Conservation (phyloP, 2,113 vertebrate species). For the Ictalurus punctatus region DNA sequence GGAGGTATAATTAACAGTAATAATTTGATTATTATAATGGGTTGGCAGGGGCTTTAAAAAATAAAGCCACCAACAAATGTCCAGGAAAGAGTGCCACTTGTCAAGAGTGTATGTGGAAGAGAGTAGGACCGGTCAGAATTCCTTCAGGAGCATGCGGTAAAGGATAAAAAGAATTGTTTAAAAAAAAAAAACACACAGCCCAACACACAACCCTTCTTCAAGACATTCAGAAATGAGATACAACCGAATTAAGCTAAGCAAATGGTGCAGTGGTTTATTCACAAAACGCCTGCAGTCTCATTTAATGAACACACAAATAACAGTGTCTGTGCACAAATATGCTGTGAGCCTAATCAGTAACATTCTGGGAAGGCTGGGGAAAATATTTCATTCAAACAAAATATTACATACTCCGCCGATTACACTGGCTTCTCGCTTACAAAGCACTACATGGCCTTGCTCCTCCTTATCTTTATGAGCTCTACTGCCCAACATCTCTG, state of each 20-base stretch:
- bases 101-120: neutral
- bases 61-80: neutral
- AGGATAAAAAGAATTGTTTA: too few relatives aligned
- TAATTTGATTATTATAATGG: neutral
- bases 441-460: neutral
- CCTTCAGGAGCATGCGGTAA: neutral
- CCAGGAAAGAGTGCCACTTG: neutral
- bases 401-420: neutral
- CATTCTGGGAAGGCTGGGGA: neutral
- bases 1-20: neutral
- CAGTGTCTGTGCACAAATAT: neutral
- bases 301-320: neutral
- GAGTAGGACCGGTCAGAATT: neutral
- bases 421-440: neutral
- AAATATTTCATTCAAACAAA: neutral
- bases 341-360: neutral
- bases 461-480: neutral
- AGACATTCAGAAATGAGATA: neutral
- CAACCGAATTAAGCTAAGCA: neutral
- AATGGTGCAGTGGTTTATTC: neutral
- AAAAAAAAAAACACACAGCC: neutral
- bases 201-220: neutral
- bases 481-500: too few relatives aligned
- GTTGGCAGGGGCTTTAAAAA: neutral
- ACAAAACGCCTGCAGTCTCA: neutral